These are phyloP conservation scores for Catocala nupta DNA, from an alignment of 2,888 invertebrate genomes.

Conservation along the genomic window DNA sequence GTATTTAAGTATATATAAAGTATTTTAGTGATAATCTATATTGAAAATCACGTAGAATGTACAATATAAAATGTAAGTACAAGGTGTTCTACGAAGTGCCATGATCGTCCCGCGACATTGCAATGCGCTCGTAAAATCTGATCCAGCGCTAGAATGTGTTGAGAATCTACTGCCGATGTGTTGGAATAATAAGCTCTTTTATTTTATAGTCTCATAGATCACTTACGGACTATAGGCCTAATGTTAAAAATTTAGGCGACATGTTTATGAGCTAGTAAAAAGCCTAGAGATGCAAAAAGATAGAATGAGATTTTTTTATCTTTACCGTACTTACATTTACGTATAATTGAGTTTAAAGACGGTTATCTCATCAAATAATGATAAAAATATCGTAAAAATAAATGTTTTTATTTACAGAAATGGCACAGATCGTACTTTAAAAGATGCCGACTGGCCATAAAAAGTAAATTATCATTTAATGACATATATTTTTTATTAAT, in stretches of 20 bases:
- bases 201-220: constrained; percentile 53
- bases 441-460: constrained; percentile 14
- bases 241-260: constrained; percentile 13
- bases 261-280: constrained; percentile 17
- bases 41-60: too few relatives aligned
- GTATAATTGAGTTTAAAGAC: too few relatives aligned
- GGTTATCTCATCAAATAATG: too few relatives aligned
- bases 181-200: constrained; percentile 59
- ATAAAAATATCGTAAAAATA: too few relatives aligned
- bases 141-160: constrained; percentile 55
- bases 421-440: not conserved
- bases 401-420: too few relatives aligned
- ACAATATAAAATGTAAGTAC: not conserved
- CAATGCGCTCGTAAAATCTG: constrained; percentile 61
- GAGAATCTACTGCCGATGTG: constrained; percentile 49
- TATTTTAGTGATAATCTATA: too few relatives aligned
- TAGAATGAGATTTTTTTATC: not conserved
- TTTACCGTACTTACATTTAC: not conserved
- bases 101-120: constrained; percentile 52
- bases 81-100: constrained; percentile 32
- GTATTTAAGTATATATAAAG: too few relatives aligned
- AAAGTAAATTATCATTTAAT: constrained; percentile 29
- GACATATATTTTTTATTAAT: constrained; percentile 27
- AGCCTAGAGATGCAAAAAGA: not conserved
- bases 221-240: constrained; percentile 34